Conservation (phyloP, 1,140 invertebrate genomes). For the Apis laboriosa region DNA sequence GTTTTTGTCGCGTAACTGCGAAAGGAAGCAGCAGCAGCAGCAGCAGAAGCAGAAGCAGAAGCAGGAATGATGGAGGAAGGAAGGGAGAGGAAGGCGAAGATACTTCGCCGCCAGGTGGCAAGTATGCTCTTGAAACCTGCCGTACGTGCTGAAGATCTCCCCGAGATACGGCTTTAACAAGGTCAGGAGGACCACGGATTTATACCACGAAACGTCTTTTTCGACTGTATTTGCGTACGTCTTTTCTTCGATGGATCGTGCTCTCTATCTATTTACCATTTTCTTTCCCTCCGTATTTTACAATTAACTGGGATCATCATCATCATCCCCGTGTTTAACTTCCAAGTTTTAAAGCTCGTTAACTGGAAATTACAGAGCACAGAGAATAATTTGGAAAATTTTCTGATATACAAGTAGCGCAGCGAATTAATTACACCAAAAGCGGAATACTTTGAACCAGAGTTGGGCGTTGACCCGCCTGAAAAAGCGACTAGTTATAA, state of each 20-base stretch:
- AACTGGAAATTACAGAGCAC: no score
- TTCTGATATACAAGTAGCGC: no score
- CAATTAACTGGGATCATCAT: no score
- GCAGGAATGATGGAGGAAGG: conserved; percentile 33
- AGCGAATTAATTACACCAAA: no score
- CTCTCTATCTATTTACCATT: background rate
- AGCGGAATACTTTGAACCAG: no score
- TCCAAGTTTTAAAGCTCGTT: no score
- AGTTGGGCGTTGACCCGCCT: no score
- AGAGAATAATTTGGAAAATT: no score
- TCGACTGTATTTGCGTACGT: conserved; percentile 9
- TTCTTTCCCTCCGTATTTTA: background rate
- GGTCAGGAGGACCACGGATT: conserved; percentile 62
- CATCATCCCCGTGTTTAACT: fast-evolving
- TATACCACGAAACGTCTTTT: conserved; percentile 44
- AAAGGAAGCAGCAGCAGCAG: conserved; percentile 59
- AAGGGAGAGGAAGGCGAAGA: conserved; percentile 54
- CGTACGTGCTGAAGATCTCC: conserved; percentile 64
- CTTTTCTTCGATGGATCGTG: background rate
- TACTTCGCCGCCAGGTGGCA: conserved; percentile 71
- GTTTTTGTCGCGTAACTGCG: conserved; percentile 75
- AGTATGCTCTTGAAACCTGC: conserved; percentile 68
- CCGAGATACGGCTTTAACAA: conserved; percentile 65
- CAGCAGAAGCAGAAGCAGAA: conserved; percentile 30
- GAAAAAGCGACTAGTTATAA: no score